These are phyloP conservation scores for Cliona cf. orientalis DNA, from an alignment of 37 sponge, comb jelly and placozoan species.

Conservation along the genomic window DNA sequence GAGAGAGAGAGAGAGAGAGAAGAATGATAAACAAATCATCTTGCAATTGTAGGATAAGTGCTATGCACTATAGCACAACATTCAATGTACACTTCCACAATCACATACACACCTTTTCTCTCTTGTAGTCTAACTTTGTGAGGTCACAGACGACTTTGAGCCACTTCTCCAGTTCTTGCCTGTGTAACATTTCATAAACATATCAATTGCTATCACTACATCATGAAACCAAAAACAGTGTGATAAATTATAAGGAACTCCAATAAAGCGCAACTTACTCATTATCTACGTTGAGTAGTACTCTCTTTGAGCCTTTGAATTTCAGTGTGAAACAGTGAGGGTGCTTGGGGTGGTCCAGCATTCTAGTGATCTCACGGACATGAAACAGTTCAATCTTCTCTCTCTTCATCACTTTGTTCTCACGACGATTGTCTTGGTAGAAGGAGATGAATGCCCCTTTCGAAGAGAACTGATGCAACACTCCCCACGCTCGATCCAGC, in stretches of 20 bases:
- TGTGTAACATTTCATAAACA: neutral
- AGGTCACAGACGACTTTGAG: conserved; percentile 30
- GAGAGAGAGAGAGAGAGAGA: neutral
- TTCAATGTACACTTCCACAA: neutral
- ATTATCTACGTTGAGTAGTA: conserved; percentile 36
- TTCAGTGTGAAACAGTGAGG: conserved; percentile 62
- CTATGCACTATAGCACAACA: neutral
- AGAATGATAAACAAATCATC: neutral
- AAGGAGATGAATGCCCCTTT: conserved; percentile 23
- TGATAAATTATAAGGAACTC: neutral
- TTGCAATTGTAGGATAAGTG: no score
- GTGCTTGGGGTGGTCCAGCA: conserved; percentile 68
- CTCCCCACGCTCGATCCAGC: conserved; percentile 48
- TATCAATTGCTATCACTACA: neutral
- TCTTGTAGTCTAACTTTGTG: conserved; percentile 20
- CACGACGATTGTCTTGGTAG: conserved; percentile 38
- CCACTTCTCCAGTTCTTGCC: conserved; percentile 32
- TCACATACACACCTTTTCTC: conserved; percentile 22
- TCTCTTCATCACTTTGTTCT: conserved; percentile 28
- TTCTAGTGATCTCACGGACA: conserved; percentile 30
- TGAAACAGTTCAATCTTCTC: conserved; percentile 54
- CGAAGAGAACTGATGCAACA: conserved; percentile 25
- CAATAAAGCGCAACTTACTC: conserved; percentile 39
- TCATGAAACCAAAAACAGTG: no score
- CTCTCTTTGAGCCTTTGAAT: conserved; percentile 48